Evolutionary conservation across 2,113 vertebrate genomes (phyloP).

Genomic region (Uropsilus gracilis): DNA sequence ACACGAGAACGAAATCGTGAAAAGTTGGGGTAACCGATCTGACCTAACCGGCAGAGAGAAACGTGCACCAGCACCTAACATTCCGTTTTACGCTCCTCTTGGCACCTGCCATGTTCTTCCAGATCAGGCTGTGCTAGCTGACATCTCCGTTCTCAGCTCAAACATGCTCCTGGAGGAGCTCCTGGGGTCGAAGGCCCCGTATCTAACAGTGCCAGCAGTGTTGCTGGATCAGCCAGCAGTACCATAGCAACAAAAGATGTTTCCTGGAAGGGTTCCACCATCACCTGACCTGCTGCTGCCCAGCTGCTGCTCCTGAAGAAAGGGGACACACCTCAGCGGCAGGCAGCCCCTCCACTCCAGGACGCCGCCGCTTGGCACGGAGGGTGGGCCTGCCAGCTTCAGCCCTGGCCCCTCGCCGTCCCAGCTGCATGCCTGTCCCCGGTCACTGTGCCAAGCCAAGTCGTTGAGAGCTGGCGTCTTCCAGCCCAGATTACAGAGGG

Average conservation of each 20-base stretch:
- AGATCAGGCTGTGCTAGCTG: background rate
- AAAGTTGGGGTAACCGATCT: background rate
- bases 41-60: background rate
- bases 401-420: background rate
- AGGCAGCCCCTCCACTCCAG: background rate
- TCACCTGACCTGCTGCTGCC: background rate
- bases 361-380: background rate
- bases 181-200: background rate
- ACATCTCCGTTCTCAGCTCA: background rate
- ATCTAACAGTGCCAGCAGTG: background rate
- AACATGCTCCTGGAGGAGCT: background rate
- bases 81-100: background rate
- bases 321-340: background rate
- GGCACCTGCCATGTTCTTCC: background rate
- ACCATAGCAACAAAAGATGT: background rate
- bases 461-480: background rate
- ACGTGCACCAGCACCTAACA: background rate
- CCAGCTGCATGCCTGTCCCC: background rate
- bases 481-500: background rate
- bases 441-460: background rate
- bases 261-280: background rate
- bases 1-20: background rate
- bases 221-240: background rate
- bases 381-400: background rate
- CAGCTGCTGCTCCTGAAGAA: background rate